Percentiles rank a stretch among this genome's conserved stretches.
phyloP scores from a whole-genome alignment of 2,888 invertebrate species.

The Drosophila anceps region DNA sequence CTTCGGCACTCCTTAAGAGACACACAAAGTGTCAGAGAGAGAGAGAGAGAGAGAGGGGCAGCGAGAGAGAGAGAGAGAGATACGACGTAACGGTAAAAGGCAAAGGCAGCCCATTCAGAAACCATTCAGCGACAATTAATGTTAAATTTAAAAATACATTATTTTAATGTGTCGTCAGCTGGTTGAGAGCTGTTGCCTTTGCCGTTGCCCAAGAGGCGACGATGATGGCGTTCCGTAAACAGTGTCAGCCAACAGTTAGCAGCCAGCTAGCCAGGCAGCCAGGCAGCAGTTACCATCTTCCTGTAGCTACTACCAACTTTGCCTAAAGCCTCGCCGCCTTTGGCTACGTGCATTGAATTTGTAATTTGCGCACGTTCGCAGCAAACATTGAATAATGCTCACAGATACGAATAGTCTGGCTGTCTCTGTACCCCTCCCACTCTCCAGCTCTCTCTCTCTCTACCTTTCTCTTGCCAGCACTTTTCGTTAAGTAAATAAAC shows the following conservation, averaged over 20 bases:
- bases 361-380: constrained; percentile 80
- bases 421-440: neutral
- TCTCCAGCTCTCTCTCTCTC: neutral
- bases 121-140: constrained; percentile 78
- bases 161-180: constrained; percentile 79
- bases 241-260: constrained; percentile 23
- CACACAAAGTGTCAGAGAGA: neutral
- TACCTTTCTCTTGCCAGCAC: constrained; percentile 48
- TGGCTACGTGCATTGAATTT: constrained; percentile 80
- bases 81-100: constrained; percentile 40
- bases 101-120: constrained; percentile 59
- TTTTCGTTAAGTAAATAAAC: constrained; percentile 74
- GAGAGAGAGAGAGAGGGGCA: neutral
- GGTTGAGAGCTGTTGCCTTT: constrained; percentile 47
- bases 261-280: constrained; percentile 15
- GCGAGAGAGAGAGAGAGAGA: neutral
- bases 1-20: constrained; percentile 37
- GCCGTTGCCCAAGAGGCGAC: constrained; percentile 41
- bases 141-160: constrained; percentile 81
- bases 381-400: constrained; percentile 81
- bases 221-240: constrained; percentile 67
- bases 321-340: constrained; percentile 54
- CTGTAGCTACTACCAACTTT: constrained; percentile 9
- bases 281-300: constrained; percentile 18
- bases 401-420: constrained; percentile 64